Conservation (phyloP, 2,888 invertebrate genomes). For the Lottia scabra region DNA sequence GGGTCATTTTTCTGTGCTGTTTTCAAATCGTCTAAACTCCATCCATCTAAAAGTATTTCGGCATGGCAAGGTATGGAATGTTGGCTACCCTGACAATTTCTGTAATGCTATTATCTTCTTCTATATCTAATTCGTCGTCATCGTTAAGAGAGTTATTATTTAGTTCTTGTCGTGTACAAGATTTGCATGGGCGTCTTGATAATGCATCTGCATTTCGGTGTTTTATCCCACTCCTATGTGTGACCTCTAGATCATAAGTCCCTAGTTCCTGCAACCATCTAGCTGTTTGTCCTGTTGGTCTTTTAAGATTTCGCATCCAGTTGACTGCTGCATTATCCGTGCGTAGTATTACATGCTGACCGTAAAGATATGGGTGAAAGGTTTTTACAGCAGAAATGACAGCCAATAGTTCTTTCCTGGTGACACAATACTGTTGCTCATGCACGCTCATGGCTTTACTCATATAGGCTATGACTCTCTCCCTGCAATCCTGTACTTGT, state of each 20-base stretch:
- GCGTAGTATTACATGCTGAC: neutral
- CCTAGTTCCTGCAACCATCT: neutral
- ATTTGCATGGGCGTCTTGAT: neutral
- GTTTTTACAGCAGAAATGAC: neutral
- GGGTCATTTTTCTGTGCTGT: too few relatives aligned
- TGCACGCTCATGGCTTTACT: constrained; percentile 10
- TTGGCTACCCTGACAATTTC: too few relatives aligned
- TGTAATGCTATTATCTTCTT: too few relatives aligned
- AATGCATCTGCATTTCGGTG: too few relatives aligned
- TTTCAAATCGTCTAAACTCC: too few relatives aligned
- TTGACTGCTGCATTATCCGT: neutral
- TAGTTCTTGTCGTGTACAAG: neutral
- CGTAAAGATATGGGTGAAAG: neutral
- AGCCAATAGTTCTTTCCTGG: neutral
- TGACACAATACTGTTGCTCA: neutral
- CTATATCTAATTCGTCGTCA: too few relatives aligned
- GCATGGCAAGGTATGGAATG: too few relatives aligned
- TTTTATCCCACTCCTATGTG: too few relatives aligned
- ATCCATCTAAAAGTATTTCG: too few relatives aligned
- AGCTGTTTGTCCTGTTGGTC: neutral
- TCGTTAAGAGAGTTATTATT: neutral
- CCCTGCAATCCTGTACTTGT: neutral
- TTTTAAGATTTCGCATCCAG: neutral
- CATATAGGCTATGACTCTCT: constrained; percentile 11
- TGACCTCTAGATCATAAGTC: neutral